phyloP scores from a whole-genome alignment of 2,113 vertebrate genomes.

The Mirounga angustirostris region DNA sequence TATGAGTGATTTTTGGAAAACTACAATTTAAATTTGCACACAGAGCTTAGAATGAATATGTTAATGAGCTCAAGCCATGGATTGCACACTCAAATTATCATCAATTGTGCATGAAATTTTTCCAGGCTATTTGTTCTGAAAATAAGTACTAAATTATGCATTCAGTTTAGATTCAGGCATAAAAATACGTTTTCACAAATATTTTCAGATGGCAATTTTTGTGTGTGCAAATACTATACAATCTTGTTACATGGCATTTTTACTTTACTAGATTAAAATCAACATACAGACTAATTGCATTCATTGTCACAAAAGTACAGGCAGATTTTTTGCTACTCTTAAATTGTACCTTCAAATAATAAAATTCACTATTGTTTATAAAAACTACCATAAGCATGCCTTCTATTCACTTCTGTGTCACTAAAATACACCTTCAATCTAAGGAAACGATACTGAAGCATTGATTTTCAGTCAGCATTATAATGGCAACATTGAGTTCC shows the following conservation, averaged over 20 bases:
- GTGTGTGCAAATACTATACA: slow-evolving; percentile 82
- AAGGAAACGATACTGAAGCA: neutral
- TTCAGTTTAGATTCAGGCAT: slow-evolving; percentile 79
- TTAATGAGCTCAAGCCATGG: slow-evolving; percentile 79
- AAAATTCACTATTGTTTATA: slow-evolving; percentile 32
- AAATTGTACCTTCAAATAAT: neutral
- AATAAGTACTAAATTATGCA: slow-evolving; percentile 88
- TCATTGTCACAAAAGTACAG: neutral
- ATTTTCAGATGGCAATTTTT: slow-evolving; percentile 82
- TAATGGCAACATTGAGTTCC: neutral
- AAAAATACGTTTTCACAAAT: slow-evolving; percentile 83
- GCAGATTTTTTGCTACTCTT: neutral
- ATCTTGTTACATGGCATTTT: slow-evolving; percentile 55
- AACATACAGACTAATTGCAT: neutral
- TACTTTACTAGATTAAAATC: slow-evolving; percentile 63
- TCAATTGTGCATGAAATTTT: slow-evolving; percentile 88
- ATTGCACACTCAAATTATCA: slow-evolving; percentile 87
- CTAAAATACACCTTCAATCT: neutral
- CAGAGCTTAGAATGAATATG: slow-evolving; percentile 83
- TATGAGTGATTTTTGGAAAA: slow-evolving; percentile 69
- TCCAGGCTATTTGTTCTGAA: slow-evolving; percentile 88
- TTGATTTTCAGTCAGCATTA: neutral
- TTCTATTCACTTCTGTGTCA: neutral
- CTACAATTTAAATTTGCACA: slow-evolving; percentile 83
- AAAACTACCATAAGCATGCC: neutral